Base-by-base conservation (phyloP, 1,140 invertebrate species). In the Conus betulinus region DNA sequence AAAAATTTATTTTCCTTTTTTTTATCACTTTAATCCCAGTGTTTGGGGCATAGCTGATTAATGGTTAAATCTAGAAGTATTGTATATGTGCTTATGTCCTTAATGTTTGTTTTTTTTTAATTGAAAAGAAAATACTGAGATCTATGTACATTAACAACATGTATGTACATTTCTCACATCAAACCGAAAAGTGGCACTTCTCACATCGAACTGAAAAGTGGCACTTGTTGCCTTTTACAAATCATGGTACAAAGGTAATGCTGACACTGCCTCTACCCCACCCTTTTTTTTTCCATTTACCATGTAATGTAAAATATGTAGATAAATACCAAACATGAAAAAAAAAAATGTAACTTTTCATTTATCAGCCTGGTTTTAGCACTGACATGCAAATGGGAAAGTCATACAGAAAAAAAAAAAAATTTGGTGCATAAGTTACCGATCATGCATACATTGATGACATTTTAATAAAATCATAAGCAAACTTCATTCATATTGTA, bases 1-100 rank as follows among this genome's bases (percentile, higher is more conserved):
- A 87, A 87, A 87, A 84, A 63, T 84, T 87, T 85, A 74, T 85
- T 74, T 87, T 67, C 85, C 39, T 78, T 87, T 87, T 87, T 87
- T 87, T 87, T 87, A 87, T 87, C 85, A 87, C 85, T 87, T 87
- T 87, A 87, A 78, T 57, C 85, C 85, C 71, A 74, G 78, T 78
- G 51, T 74, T 78, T 39, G 85, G 85, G 85, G 85, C 71, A 87
- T 71, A 87, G 85, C 85, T 87, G 85, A 87, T 87, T 87, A 87
- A 87, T 76, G 51, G 71, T 87, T 76, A 87, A 87, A 87, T 79
- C 85, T 87, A 87, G 60, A 87, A 87, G 4, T 78, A 87, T 55
- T 78, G 74, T 76, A 57, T 87, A 87, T 78, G 76, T 71, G 57
- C 51, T 39, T 87, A 78, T 79, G 74, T 57, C 53, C 53, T 83